Conservation (phyloP, 1,140 invertebrate species). For the Carcinoscorpius rotundicauda region DNA sequence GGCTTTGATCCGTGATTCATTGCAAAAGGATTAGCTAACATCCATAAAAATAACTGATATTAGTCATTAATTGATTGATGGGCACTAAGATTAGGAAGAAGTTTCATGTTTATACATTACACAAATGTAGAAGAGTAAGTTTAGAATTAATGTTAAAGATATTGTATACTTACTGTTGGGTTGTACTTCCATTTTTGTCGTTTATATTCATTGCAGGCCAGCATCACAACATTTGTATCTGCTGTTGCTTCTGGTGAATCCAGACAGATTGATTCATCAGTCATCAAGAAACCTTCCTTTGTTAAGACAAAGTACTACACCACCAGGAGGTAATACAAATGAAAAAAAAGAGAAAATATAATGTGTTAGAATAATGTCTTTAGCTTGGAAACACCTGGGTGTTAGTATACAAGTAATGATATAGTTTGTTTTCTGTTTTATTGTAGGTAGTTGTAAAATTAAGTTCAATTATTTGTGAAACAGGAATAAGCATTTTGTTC, state of each 20-base stretch:
- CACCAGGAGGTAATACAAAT: background rate
- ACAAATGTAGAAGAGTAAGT: background rate
- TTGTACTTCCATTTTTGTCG: slow-evolving; percentile 53
- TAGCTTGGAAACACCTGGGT: no score
- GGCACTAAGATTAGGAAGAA: background rate
- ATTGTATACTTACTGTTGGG: slow-evolving; percentile 13
- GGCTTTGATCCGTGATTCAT: no score
- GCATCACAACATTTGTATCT: slow-evolving; percentile 43
- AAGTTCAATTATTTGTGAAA: no score
- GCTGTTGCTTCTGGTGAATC: slow-evolving; percentile 46
- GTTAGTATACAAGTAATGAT: no score
- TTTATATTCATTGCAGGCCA: slow-evolving; percentile 46
- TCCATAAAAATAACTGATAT: no score
- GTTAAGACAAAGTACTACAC: slow-evolving; percentile 57
- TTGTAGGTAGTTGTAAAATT: no score
- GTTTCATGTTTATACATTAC: slow-evolving; percentile 3
- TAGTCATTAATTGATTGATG: no score
- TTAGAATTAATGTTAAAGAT: slow-evolving; percentile 8
- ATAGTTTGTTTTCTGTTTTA: no score
- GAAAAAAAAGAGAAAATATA: no score
- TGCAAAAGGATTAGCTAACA: no score
- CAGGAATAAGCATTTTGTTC: no score
- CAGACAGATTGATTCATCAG: slow-evolving; percentile 57
- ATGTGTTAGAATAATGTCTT: no score
- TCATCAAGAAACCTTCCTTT: slow-evolving; percentile 50